Evolutionary conservation across 2,888 invertebrate genomes (phyloP), one percentile per base, ranked within the genome.

Genomic region (Bombylius major): DNA sequence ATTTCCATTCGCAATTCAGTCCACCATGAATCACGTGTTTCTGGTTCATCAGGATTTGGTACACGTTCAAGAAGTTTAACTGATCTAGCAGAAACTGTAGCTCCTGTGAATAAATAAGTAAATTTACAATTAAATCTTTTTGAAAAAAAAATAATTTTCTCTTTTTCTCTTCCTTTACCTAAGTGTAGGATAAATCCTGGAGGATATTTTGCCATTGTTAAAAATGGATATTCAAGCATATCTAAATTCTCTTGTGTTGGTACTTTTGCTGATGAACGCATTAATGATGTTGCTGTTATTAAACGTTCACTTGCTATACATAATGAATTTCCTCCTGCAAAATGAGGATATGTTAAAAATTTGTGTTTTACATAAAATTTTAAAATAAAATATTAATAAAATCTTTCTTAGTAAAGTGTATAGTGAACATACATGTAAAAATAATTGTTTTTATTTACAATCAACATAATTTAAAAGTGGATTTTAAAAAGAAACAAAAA

Each of bases 1-100:
- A 98, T 87, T 78, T 98, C 98, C 71, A 93, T 93, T 52, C 98
- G 77, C 33, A 98, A 79, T 75, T 98, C 96, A 1, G 89, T 91
- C 97, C 98, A 98, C 95, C 97, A 97, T 3, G 87, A 86, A 66
- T 96, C 95, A 47, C 96, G 80, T 5, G 89, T 86, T 68, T 93
- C 93, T 14, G 91, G 89, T 70, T 95, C 95, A 65, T 94, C 91
- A 53, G 87, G 80, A 72, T 88, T 89, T 49, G 85, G 83, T 56
- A 89, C 86, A 62, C 88, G 79, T 69, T 89, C 89, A 49, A 93
- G 72, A 36, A 92, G 75, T 73, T 93, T 93, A 53, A 83, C 94
- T 54, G 83, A 93, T 70, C 89, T 79, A 0, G 91, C 87, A 60
- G 87, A 87, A 42, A 93, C 91, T 5, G 87, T 82, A 14, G 89